Conservation (phyloP, 2,797 vertebrate genomes). For the Kryptopterus vitreolus region DNA sequence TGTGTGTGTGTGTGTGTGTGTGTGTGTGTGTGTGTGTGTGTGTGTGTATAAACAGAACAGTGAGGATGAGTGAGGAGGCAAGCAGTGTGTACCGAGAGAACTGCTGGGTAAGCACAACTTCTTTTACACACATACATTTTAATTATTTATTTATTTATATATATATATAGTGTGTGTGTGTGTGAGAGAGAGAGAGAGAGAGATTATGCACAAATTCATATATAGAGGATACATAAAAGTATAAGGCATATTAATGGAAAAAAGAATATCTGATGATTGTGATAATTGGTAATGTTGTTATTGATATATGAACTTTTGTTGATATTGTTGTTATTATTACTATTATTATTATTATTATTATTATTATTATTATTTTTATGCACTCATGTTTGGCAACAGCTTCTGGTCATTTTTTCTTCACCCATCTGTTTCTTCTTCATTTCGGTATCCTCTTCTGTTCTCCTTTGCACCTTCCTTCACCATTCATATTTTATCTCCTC, state of each 20-base stretch:
- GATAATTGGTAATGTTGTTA: no score
- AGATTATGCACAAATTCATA: no score
- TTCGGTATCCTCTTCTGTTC: background rate
- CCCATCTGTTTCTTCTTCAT: background rate
- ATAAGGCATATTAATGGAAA: no score
- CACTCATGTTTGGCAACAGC: background rate
- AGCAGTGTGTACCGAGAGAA: slow-evolving; percentile 37
- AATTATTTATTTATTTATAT: background rate
- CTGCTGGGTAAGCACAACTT: slow-evolving; percentile 42
- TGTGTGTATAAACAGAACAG: background rate
- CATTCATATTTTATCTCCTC: background rate
- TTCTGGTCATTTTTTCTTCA: background rate
- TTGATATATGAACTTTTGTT: background rate
- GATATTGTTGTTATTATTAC: background rate
- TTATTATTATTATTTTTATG: background rate
- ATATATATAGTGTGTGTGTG: background rate
- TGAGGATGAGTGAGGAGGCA: slow-evolving; percentile 40
- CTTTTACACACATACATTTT: background rate
- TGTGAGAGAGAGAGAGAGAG: no score
- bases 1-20: background rate
- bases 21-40: slow-evolving; percentile 7
- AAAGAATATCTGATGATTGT: no score
- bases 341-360: background rate
- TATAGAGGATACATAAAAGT: no score
- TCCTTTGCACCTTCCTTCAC: background rate